A percentile compares a stretch with the other conserved stretches of the same genome.
phyloP scores from a whole-genome alignment of 2,888 invertebrate genomes.

The Holacanthella duospinosa region DNA sequence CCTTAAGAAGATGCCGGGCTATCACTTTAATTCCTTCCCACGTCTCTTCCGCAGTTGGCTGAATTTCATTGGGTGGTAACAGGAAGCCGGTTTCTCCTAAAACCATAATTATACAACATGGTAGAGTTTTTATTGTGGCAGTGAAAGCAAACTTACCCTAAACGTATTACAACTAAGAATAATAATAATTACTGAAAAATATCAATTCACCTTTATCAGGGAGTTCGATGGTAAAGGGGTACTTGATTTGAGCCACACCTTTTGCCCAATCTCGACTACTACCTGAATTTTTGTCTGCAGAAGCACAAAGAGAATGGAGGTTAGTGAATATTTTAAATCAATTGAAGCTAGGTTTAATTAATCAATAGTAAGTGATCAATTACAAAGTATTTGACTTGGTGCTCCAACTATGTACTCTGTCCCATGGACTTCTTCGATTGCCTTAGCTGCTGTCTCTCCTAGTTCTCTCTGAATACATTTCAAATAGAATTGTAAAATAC shows the following conservation, averaged over 20 bases:
- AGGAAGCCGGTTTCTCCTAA: constrained; percentile 29
- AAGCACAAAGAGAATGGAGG: too few relatives aligned
- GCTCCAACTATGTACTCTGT: constrained; percentile 41
- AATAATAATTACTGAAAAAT: constrained; percentile 39
- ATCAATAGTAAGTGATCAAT: neutral
- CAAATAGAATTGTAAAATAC: neutral
- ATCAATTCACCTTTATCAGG: constrained; percentile 19
- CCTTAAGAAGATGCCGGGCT: constrained; percentile 17
- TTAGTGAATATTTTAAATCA: too few relatives aligned
- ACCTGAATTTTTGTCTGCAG: constrained; percentile 12
- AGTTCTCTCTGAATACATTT: constrained; percentile 26
- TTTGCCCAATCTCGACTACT: constrained; percentile 35
- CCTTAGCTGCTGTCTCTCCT: constrained; percentile 37
- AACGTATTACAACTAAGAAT: neutral
- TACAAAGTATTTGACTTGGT: constrained; percentile 39
- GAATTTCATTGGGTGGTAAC: constrained; percentile 32
- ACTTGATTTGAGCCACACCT: constrained; percentile 31
- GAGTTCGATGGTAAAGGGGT: constrained; percentile 29
- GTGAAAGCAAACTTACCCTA: neutral
- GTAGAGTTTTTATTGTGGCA: too few relatives aligned
- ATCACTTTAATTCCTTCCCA: constrained; percentile 36
- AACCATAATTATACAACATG: too few relatives aligned
- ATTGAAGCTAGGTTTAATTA: neutral
- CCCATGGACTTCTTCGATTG: constrained; percentile 39
- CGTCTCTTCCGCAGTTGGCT: constrained; percentile 31